Base-by-base conservation (phyloP, 2,888 invertebrate species). In the Pyrrhopygopsis socrates region DNA sequence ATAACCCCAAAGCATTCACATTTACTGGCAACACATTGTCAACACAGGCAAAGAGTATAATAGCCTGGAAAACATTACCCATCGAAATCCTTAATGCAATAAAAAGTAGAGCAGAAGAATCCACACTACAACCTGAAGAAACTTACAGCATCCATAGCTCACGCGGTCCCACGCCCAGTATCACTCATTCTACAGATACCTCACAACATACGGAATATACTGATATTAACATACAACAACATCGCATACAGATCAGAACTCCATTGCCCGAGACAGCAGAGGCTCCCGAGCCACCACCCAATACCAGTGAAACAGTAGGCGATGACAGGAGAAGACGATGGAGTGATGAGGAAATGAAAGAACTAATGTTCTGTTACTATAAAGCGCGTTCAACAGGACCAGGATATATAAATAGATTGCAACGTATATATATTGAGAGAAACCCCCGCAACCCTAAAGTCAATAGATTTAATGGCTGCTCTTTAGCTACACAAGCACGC, bases 291-390 rank as follows among this genome's bases (percentile, higher is more conserved):
- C n/a, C n/a, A n/a, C n/a, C n/a, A n/a, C n/a, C n/a, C n/a, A n/a
- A n/a, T n/a, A 34, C 34, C 34, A 34, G 6, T 8, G 34, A 34
- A 34, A 8, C 34, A 8, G 11, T 11, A 34, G 11, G 11, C 11
- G 34, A 34, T 34, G 34, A 34, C 11, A 11, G 6, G 11, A 34
- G 34, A 65, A 41, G 65, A 22, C 63, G 29, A 45, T 76, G 76
- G 65, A 65, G 45, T 45, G 18, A 18, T 30, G 22, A 27, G 45
- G 76, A 76, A 76, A 6, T 45, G 22, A 0, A 76, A 5, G 65
- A 76, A 76, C 24, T 76, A 11, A 76, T 76, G 76, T 65, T 29
- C 8, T 76, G 76, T n/a, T 76, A 76, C 30, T 76, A 20, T 45
- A 45, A 65, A 65, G 63, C 65, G 2, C 41, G 29, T 45, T 8